Evolutionary conservation across 2,888 invertebrate species (phyloP), one percentile per base, ranked within the genome.

Genomic region (Papilio demoleus): DNA sequence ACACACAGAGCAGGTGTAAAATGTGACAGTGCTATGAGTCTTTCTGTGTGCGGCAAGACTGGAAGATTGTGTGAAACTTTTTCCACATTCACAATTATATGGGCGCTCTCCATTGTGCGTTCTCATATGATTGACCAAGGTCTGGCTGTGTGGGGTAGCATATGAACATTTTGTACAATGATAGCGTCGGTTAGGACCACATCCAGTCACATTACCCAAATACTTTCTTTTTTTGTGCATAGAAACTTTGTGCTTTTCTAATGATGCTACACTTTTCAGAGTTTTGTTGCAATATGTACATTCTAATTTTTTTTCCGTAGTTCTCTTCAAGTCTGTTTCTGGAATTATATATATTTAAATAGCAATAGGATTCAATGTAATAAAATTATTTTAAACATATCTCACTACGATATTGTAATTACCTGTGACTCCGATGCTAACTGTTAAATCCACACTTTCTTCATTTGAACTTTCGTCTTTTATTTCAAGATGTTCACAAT

Each of bases 31-130:
- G 72, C 88, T 92, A 68, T 93, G 93, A 17, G 81, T 89, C 76
- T 92, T 92, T 47, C 78, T 80, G 76, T 93, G 93, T 42, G 92
- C 88, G 65, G 85, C 77, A 5, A 93, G 82, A 69, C 89, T 89
- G 1, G 92, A 86, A 1, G 87, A 83, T 72, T 93, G 93, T 4
- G 92, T 88, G 72, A 93, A 93, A 38, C 76, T 81, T 74, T 90
- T 91, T 0, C 90, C 90, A 84, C 93, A 93, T 58, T 89, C 81
- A 81, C 93, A 93, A 40, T 73, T 77, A 70, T 88, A 90, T 22
- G 93, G 93, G 59, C 86, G 80, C 61, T 91, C 88, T 22, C 93
- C 93, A 74, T 88, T 88, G 74, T 93, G 93, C 47, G 84, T 82
- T 70, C 92, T 81, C 82, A 88, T 86, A 71, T 93, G 93, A 72